A percentile compares a stretch with the other conserved stretches of the same genome.
Conservation (phyloP, 1,140 invertebrate species). For the Ostrea denselamellosa region DNA sequence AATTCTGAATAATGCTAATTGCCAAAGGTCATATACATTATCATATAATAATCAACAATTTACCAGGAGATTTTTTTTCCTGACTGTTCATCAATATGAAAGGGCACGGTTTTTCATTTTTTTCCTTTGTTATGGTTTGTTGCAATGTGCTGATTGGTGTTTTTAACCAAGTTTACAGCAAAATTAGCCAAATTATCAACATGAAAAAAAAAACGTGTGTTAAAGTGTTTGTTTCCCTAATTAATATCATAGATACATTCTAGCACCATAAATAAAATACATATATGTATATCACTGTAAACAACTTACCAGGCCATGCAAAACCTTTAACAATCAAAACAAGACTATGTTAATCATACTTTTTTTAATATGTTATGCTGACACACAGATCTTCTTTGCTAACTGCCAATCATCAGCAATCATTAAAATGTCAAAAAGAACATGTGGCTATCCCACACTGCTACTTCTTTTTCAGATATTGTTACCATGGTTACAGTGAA, state of each 20-base stretch:
- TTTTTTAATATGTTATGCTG: background rate
- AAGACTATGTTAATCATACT: background rate
- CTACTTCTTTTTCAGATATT: background rate
- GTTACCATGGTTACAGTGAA: background rate
- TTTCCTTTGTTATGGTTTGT: too few species aligned
- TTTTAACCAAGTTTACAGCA: too few species aligned
- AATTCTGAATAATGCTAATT: too few species aligned
- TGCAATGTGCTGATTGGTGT: too few species aligned
- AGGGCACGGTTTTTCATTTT: too few species aligned
- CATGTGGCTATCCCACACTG: background rate
- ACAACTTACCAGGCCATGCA: constrained; percentile 14
- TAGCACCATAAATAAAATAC: background rate
- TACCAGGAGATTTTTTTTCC: too few species aligned
- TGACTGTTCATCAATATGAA: too few species aligned
- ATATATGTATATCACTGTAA: background rate
- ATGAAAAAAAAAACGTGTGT: background rate
- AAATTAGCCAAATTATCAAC: too few species aligned
- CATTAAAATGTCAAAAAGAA: background rate
- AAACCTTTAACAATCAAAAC: constrained; percentile 9
- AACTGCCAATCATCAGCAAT: too few species aligned
- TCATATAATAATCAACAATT: too few species aligned
- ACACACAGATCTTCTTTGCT: too few species aligned
- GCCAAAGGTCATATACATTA: too few species aligned
- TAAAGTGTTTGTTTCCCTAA: background rate
- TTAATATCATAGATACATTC: background rate